Percentiles rank a stretch among this genome's conserved stretches.
Conservation (phyloP, 2,113 vertebrate genomes). For the Meriones unguiculatus region DNA sequence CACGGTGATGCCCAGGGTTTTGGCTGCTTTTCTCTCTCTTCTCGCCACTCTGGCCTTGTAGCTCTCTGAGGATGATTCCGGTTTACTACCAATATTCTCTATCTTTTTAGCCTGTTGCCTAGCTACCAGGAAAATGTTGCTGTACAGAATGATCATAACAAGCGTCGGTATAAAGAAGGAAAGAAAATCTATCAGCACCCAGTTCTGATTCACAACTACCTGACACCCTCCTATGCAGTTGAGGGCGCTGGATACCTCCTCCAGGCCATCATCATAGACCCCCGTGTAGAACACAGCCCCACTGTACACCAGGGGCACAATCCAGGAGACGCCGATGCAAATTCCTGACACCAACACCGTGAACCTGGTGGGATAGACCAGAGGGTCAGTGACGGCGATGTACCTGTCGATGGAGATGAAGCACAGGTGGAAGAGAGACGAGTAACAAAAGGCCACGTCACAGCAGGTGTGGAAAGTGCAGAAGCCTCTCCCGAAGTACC, state of each 20-base stretch:
- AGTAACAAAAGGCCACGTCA: slow-evolving; percentile 49
- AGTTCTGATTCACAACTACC: slow-evolving; percentile 54
- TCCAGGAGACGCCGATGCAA: slow-evolving; percentile 49
- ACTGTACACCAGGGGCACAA: slow-evolving; percentile 35
- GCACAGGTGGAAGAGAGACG: slow-evolving; percentile 65
- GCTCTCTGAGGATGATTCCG: background rate
- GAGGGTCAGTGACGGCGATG: slow-evolving; percentile 64
- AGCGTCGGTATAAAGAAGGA: slow-evolving; percentile 45
- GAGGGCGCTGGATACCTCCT: slow-evolving; percentile 15
- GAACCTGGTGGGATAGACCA: slow-evolving; percentile 67
- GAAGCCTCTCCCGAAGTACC: slow-evolving; percentile 77
- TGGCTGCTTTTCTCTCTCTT: slow-evolving; percentile 69
- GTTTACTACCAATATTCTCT: slow-evolving; percentile 38
- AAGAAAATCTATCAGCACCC: slow-evolving; percentile 68
- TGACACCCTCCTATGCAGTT: slow-evolving; percentile 47
- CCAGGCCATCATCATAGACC: slow-evolving; percentile 1
- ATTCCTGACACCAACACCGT: background rate
- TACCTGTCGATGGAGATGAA: slow-evolving; percentile 73
- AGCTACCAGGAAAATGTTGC: slow-evolving; percentile 64
- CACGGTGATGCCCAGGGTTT: slow-evolving; percentile 32
- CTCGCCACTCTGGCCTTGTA: slow-evolving; percentile 69
- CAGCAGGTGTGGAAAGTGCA: slow-evolving; percentile 67
- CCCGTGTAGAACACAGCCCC: slow-evolving; percentile 59
- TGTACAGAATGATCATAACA: slow-evolving; percentile 51
- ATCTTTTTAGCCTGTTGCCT: slow-evolving; percentile 57